These are phyloP conservation scores for Drosophila sucinea DNA, from an alignment of 1,140 invertebrate genomes.

Conservation along the genomic window DNA sequence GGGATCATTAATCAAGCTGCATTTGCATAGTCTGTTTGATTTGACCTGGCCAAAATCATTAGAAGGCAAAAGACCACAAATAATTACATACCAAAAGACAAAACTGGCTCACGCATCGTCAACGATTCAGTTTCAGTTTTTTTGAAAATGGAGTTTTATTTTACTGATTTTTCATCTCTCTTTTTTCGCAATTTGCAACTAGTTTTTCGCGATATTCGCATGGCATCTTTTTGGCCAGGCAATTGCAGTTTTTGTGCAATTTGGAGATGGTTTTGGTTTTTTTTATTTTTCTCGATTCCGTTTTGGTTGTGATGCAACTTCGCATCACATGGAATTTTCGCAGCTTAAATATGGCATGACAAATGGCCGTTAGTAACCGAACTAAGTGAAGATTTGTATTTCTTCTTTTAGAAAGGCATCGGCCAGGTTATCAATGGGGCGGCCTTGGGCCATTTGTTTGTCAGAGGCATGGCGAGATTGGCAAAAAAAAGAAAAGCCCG, in stretches of 20 bases:
- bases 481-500: background rate
- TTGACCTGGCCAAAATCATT: constrained; percentile 61
- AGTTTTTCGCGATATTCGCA: constrained; percentile 25
- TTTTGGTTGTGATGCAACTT: constrained; percentile 51
- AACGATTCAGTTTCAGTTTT: background rate
- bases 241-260: constrained; percentile 11
- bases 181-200: constrained; percentile 31
- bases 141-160: background rate
- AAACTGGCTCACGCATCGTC: constrained; percentile 63
- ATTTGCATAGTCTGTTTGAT: constrained; percentile 51
- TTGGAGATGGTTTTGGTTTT: background rate
- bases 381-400: constrained; percentile 26
- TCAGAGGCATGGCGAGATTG: constrained; percentile 24
- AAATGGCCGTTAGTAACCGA: constrained; percentile 62
- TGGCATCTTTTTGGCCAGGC: constrained; percentile 14
- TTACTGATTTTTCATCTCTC: constrained; percentile 4
- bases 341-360: constrained; percentile 50
- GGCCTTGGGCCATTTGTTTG: constrained; percentile 32
- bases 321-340: background rate
- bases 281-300: constrained; percentile 9
- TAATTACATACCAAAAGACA: constrained; percentile 39
- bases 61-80: constrained; percentile 42
- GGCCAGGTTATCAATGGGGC: constrained; percentile 39
- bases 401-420: constrained; percentile 66
- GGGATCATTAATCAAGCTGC: constrained; percentile 65